Evolutionary conservation across 1,140 invertebrate species (phyloP), one percentile per base, ranked within the genome.

Genomic region (Drosophila hydei): DNA sequence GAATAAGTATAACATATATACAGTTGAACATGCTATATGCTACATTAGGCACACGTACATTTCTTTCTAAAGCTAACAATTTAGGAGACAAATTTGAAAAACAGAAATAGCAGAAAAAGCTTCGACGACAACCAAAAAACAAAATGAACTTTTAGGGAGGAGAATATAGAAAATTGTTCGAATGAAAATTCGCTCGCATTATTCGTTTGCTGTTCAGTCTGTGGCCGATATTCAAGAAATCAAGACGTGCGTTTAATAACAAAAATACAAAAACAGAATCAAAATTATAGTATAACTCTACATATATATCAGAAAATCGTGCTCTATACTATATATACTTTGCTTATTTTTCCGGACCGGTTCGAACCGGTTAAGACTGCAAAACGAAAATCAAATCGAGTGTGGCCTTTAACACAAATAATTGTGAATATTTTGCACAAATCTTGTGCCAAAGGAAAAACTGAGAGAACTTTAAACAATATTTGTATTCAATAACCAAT

Each of bases 101-200:
- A 71, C 73, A 64, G 63, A 88, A 81, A 81, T 88, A 88, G 72
- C 75, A 73, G 78, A 79, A 88, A 88, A 88, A 88, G 75, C 79
- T 88, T 56, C 40, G 68, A 63, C 59, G 68, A 70, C 54, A 33
- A 12, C 9, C 30, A 8, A 11, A 80, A 75, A 8, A 11, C 77
- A 75, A 67, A 85, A 85, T 40, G 60, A 85, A 85, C 43, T 85
- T 85, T 71, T 62, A 68, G 65, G 48, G 54, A 52, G 52, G 51
- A 61, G 62, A 62, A 63, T 45, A 59, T 58, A 56, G 45, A 4
- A 62, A 84, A 72, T 62, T 65, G 51, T 64, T 51, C 69, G 75
- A 72, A 88, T 56, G 38, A 71, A 58, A 61, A 62, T 88, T 73
- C 62, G 50, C 51, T 71, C 75, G 69, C 23, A 59, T 68, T 6